Base-by-base conservation (phyloP, 2,113 vertebrate genomes). In the Dipodomys stephensi region DNA sequence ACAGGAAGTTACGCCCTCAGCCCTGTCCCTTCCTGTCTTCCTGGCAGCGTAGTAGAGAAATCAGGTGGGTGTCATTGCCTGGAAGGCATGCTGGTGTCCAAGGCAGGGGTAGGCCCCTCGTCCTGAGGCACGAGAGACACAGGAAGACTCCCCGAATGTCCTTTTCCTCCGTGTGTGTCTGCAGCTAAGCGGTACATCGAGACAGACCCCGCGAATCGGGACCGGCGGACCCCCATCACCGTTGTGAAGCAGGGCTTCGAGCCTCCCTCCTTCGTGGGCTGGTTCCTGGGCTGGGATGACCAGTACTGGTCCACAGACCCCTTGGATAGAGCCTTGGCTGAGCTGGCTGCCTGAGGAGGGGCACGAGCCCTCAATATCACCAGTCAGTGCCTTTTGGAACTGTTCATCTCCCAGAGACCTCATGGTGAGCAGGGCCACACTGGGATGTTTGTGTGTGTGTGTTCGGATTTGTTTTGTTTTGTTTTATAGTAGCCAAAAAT, bases 271-370 rank as follows among this genome's bases (percentile, higher is more conserved):
- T 99, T 99, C 95, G 98, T 98, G 0, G 99, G 99, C 95, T 99
- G 99, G 99, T 99, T 99, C 98, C 98, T 99, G 86, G 99, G 99
- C 96, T 99, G 99, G 99, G 99, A 99, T 1, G 96, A 99, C 0
- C 98, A 98, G 87, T 99, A 99, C 98, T 99, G 99, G 99, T 97
- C 98, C 87, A 97, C 98, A 12, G 99, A 99, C 92, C 99, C 99
- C 0, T 96, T 99, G 96, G 98, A 99, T 93, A 98, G 99, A 20
- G 99, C 98, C 19, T 98, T 99, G 98, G 99, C 99, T 9, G 98
- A 99, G 2, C 98, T 99, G 97, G 97, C 98, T 68, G 96, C 99
- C 88, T 99, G 95, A 99, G 94, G 0, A 81, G 7, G 72, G 35
- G 87, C 92, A 85, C 77, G 91, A 28, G 87, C 78, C 71, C 53